These are phyloP conservation scores for Diachasmimorpha longicaudata DNA, from an alignment of 1,140 invertebrate species.

Conservation along the genomic window DNA sequence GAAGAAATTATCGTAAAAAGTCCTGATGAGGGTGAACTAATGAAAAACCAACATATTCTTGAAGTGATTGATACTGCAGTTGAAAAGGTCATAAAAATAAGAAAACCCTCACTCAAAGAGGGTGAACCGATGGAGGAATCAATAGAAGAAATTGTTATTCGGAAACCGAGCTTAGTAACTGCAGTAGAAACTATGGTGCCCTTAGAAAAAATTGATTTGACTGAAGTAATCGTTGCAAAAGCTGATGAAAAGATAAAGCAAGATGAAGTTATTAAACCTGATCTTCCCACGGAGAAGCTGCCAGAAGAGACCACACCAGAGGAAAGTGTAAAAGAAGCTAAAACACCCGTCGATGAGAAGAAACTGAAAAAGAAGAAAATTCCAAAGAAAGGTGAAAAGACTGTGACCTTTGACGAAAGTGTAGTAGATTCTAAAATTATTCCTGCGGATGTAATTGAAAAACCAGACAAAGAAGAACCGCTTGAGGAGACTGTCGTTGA, in stretches of 20 bases:
- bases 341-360: constrained; percentile 32
- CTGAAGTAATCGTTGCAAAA: constrained; percentile 32
- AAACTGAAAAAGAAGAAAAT: constrained; percentile 28
- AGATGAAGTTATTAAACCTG: constrained; percentile 7
- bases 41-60: constrained; percentile 34
- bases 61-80: constrained; percentile 31
- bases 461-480: constrained; percentile 19
- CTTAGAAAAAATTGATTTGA: constrained; percentile 20
- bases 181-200: constrained; percentile 29
- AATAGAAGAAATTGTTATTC: constrained; percentile 35
- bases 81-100: constrained; percentile 35
- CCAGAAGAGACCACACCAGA: constrained; percentile 23
- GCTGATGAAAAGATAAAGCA: constrained; percentile 25
- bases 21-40: constrained; percentile 30
- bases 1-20: constrained; percentile 30
- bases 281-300: constrained; percentile 2
- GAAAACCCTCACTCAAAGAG: constrained; percentile 33
- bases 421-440: background rate
- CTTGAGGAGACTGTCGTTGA: background rate
- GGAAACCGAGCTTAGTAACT: constrained; percentile 27
- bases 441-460: background rate
- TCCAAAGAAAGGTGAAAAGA: constrained; percentile 23
- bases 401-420: constrained; percentile 5
- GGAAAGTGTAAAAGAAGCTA: background rate
- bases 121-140: constrained; percentile 30